Evolutionary conservation across 2,888 invertebrate genomes (phyloP), one percentile per base, ranked within the genome.

Genomic region (Gymnosoma rotundatum): DNA sequence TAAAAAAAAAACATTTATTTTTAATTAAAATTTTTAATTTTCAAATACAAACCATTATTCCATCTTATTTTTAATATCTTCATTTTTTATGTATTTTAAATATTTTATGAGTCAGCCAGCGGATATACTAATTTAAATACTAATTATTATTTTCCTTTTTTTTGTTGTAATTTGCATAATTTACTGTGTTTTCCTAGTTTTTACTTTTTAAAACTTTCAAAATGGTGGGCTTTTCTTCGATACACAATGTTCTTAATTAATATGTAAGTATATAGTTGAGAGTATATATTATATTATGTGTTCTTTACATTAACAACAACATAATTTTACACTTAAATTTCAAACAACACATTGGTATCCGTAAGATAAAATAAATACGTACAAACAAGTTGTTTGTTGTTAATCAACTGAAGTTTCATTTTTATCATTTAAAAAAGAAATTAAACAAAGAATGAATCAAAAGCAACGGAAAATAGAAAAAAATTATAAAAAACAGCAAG

Each of bases 371-470:
- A 63, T 16, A 32, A 38, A 25, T 58, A 79, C 72, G 78, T 72
- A 72, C 36, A 58, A 66, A 72, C 78, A 54, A 79, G 72, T 79
- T 58, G 78, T 79, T 72, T 58, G 72, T 72, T 79, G 78, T 79
- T 64, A 58, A 64, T 79, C 56, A 79, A 79, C 78, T 79, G 64
- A 79, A 79, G 78, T 79, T 78, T 78, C 52, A 72, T 79, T 72
- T 79, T 79, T 79, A 79, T 79, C 72, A 72, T 79, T 66, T 25
- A 73, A 72, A 73, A 72, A 72, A 79, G 78, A 79, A 79, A 79
- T 79, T 79, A 58, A 78, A 72, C 64, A 72, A 79, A 79, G 54
- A 64, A 79, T 66, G 58, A 79, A 72, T 66, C 66, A 79, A 64
- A 64, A 58, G 38, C 64, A 72, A 72, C 72, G 50, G 78, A 79